These are phyloP conservation scores for Cheilosia grossa DNA, from an alignment of 2,888 invertebrate genomes.

Conservation along the genomic window DNA sequence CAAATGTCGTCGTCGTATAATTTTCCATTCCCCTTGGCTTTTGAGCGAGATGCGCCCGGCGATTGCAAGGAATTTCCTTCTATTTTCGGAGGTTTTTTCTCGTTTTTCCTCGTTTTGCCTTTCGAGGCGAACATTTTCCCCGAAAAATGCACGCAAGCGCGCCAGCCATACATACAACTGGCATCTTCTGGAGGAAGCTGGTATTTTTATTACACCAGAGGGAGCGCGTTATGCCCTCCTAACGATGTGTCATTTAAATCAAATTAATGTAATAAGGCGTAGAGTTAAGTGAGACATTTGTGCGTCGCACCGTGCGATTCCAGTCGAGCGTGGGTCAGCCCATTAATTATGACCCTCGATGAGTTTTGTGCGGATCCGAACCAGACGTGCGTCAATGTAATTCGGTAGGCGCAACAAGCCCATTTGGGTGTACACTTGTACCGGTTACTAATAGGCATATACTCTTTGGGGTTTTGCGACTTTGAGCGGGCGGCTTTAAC, in stretches of 20 bases:
- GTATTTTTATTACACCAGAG: constrained; percentile 68
- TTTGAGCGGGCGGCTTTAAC: constrained; percentile 72
- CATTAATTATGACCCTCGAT: constrained; percentile 66
- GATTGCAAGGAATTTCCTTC: constrained; percentile 74
- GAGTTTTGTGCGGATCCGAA: background rate
- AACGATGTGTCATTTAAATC: constrained; percentile 71
- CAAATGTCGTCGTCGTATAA: constrained; percentile 72
- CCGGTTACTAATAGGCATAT: background rate
- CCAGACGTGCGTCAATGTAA: constrained; percentile 8
- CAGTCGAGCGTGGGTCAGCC: constrained; percentile 65
- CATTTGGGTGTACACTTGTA: background rate
- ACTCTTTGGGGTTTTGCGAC: constrained; percentile 35
- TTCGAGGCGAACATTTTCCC: constrained; percentile 36
- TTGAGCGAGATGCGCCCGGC: constrained; percentile 60
- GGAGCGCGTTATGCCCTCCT: constrained; percentile 58
- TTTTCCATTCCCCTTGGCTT: constrained; percentile 65
- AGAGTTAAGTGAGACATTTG: constrained; percentile 73
- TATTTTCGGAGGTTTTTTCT: constrained; percentile 62
- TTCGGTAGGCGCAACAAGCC: constrained; percentile 10
- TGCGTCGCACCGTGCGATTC: constrained; percentile 69
- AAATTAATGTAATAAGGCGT: constrained; percentile 74
- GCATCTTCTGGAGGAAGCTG: constrained; percentile 58
- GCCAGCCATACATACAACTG: constrained; percentile 26
- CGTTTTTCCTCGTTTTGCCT: constrained; percentile 22
- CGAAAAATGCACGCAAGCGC: constrained; percentile 71